These are phyloP conservation scores for Prunella himalayana DNA, from an alignment of 2,113 vertebrate species.

Conservation along the genomic window DNA sequence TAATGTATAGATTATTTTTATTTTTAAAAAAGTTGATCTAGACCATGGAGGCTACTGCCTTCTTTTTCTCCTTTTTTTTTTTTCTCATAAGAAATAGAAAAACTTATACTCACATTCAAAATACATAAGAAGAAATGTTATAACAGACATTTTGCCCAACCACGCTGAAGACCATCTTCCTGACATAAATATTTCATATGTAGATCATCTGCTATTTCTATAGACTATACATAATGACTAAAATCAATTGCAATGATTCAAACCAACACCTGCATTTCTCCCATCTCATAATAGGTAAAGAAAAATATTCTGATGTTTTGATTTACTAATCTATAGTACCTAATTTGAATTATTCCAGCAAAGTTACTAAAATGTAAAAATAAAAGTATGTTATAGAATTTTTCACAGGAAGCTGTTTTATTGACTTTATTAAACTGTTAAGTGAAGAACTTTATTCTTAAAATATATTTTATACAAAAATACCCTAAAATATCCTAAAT, in stretches of 20 bases:
- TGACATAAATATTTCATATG: neutral
- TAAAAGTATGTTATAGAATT: neutral
- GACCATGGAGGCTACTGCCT: neutral
- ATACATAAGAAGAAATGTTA: neutral
- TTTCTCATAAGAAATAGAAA: neutral
- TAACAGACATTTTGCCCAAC: neutral
- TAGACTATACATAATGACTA: neutral
- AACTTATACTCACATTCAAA: neutral
- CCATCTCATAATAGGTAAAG: neutral
- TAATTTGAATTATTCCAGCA: neutral
- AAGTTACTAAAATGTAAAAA: neutral
- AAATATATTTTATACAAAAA: neutral
- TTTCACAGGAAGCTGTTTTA: neutral
- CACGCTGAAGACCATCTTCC: neutral
- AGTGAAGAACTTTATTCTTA: neutral
- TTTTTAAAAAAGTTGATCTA: neutral
- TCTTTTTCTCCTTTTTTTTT: neutral
- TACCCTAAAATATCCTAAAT: neutral
- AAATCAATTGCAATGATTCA: neutral
- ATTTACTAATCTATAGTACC: neutral
- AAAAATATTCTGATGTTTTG: neutral
- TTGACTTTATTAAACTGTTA: neutral
- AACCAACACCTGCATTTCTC: neutral
- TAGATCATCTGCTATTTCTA: neutral
- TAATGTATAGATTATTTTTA: neutral